Evolutionary conservation across 2,888 invertebrate genomes (phyloP).

Genomic region (Trachelus iudaicus): DNA sequence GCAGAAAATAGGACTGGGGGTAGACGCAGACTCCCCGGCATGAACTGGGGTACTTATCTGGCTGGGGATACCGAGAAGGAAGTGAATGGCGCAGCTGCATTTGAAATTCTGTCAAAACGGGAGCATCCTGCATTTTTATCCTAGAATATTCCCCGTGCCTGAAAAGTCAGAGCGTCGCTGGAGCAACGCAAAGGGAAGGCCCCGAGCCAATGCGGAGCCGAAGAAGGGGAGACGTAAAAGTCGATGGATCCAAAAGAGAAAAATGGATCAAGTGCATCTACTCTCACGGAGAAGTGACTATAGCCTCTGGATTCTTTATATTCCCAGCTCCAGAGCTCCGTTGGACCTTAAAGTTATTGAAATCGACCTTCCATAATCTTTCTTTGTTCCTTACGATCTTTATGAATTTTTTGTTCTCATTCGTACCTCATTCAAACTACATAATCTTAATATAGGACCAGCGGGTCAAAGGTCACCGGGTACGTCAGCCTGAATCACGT

Average conservation of each 20-base stretch:
- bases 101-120: slow-evolving; percentile 22
- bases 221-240: not conserved
- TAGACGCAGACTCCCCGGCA: slow-evolving; percentile 8
- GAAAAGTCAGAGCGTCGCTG: not conserved
- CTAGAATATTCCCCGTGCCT: not conserved
- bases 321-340: not conserved
- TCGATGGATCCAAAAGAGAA: not conserved
- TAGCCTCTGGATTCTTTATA: not conserved
- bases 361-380: not conserved
- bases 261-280: not conserved
- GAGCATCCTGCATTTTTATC: slow-evolving; percentile 24
- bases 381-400: not conserved
- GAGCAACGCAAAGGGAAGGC: not conserved
- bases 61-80: not conserved
- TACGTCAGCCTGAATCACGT: not conserved
- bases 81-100: slow-evolving; percentile 12
- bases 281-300: not conserved
- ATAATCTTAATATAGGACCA: no score
- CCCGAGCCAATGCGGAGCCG: not conserved
- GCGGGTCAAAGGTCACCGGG: not conserved
- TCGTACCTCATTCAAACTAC: not conserved
- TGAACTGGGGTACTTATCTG: slow-evolving; percentile 5
- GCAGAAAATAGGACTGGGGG: slow-evolving; percentile 22
- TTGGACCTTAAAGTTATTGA: not conserved
- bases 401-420: not conserved